These are phyloP conservation scores for Sycophila texana DNA, from an alignment of 2,888 invertebrate genomes.

Conservation along the genomic window DNA sequence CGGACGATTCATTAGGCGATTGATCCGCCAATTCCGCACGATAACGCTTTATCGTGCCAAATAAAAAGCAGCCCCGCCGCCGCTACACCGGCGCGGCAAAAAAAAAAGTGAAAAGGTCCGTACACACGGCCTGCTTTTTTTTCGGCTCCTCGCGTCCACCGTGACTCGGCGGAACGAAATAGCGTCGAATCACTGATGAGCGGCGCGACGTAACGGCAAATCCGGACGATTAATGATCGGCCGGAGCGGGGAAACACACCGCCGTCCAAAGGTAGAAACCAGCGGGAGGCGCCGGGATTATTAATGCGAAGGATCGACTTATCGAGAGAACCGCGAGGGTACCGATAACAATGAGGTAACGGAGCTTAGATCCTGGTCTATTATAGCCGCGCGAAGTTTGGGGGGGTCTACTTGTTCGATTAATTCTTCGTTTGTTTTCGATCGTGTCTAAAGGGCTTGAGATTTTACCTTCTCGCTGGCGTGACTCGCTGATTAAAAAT, in stretches of 20 bases:
- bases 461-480: no score
- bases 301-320: constrained; percentile 25
- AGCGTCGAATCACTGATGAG: constrained; percentile 29
- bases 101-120: neutral
- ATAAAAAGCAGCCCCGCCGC: neutral
- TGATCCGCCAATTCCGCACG: neutral
- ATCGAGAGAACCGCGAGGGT: neutral
- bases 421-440: neutral
- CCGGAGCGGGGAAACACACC: neutral
- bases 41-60: constrained; percentile 1
- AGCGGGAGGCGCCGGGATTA: constrained; percentile 8
- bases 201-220: neutral
- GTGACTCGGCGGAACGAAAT: constrained; percentile 33
- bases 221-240: constrained; percentile 34
- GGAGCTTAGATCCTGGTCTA: neutral
- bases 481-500: no score
- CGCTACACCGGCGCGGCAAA: no score
- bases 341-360: neutral
- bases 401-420: no score
- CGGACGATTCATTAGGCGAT: constrained; percentile 13
- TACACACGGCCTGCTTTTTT: neutral
- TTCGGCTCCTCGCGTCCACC: neutral
- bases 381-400: no score
- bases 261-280: constrained; percentile 25
- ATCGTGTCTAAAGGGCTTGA: neutral